Evolutionary conservation across 2,797 vertebrate species (phyloP).

Genomic region (Enteromius treurensis): DNA sequence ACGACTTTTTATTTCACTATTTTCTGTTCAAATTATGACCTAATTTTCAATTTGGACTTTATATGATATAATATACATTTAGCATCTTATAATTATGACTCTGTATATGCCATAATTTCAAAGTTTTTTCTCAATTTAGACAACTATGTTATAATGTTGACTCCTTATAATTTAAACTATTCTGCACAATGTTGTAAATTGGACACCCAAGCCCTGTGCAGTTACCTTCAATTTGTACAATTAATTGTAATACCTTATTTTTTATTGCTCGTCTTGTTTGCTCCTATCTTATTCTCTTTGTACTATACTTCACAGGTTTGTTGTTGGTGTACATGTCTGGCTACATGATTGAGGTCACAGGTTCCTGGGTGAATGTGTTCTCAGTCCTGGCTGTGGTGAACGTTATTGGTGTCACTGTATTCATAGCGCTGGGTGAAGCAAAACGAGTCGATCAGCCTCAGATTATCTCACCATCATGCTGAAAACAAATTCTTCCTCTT

Average conservation of each 20-base stretch:
- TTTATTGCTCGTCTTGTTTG: slow-evolving; percentile 16
- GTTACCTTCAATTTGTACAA: neutral
- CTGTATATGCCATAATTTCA: neutral
- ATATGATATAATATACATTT: neutral
- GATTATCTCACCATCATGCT: neutral
- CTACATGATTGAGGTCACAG: slow-evolving; percentile 74
- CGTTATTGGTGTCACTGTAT: slow-evolving; percentile 64
- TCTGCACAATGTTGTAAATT: neutral
- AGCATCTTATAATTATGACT: neutral
- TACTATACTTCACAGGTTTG: slow-evolving; percentile 64
- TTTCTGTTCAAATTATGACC: neutral
- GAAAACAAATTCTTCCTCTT: neutral
- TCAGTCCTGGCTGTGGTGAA: slow-evolving; percentile 69
- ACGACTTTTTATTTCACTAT: neutral
- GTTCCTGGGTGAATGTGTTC: slow-evolving; percentile 71
- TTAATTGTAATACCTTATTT: neutral
- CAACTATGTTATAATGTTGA: neutral
- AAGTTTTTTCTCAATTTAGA: neutral
- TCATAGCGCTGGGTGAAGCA: slow-evolving; percentile 71
- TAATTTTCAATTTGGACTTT: neutral
- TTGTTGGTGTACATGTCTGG: slow-evolving; percentile 72
- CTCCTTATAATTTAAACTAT: neutral
- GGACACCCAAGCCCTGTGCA: neutral
- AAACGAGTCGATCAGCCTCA: slow-evolving; percentile 63
- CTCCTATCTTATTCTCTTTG: neutral